These are phyloP conservation scores for Ranitomeya variabilis DNA, from an alignment of 2,113 vertebrate species.

Conservation along the genomic window DNA sequence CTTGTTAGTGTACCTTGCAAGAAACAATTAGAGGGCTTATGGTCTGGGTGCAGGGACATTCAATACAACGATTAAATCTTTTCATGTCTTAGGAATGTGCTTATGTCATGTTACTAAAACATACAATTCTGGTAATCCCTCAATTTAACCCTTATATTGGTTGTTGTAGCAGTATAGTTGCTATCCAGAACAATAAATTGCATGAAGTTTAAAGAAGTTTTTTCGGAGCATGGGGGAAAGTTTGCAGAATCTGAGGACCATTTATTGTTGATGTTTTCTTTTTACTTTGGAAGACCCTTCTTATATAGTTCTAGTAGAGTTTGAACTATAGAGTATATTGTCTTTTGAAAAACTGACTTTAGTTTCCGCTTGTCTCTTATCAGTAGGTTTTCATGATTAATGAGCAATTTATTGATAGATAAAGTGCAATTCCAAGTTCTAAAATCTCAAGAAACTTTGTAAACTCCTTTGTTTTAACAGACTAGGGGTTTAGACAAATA, in stretches of 20 bases:
- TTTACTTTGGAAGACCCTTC: background rate
- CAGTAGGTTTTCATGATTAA: conserved; percentile 51
- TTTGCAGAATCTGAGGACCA: background rate
- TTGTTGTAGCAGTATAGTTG: background rate
- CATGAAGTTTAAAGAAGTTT: background rate
- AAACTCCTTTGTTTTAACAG: conserved; percentile 50
- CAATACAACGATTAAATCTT: conserved; percentile 48
- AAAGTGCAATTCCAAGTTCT: conserved; percentile 40
- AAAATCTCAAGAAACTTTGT: conserved; percentile 40
- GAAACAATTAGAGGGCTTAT: conserved; percentile 50
- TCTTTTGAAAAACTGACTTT: conserved; percentile 2
- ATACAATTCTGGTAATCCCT: conserved; percentile 38
- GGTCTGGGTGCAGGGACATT: conserved; percentile 27
- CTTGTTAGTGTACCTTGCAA: conserved; percentile 46
- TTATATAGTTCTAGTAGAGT: background rate
- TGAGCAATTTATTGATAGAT: conserved; percentile 54
- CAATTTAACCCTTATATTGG: conserved; percentile 23
- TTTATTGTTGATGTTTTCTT: background rate
- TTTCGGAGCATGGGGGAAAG: background rate
- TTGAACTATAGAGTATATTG: background rate
- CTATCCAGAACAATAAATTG: background rate
- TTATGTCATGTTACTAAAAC: conserved; percentile 51
- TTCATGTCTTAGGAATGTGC: conserved; percentile 53
- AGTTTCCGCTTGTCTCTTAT: conserved; percentile 49
- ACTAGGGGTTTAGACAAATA: conserved; percentile 45